Evolutionary conservation across 2,888 invertebrate species (phyloP).

Genomic region (Cheilosia grossa): DNA sequence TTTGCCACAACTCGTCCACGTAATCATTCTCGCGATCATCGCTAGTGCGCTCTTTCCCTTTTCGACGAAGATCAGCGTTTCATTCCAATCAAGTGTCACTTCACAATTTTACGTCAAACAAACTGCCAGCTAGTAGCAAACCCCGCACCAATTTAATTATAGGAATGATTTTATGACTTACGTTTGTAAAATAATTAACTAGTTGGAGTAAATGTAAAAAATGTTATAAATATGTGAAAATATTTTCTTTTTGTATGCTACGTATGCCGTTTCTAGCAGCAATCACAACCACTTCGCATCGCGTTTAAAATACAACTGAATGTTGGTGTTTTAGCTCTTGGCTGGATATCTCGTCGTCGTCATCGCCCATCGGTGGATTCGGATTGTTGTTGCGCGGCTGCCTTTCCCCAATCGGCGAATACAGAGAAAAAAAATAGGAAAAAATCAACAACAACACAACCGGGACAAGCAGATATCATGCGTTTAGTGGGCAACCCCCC

Average conservation of each 20-base stretch:
- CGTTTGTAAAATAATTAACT: constrained; percentile 63
- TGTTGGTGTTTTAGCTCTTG: constrained; percentile 56
- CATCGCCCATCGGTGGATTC: constrained; percentile 43
- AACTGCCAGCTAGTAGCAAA: constrained; percentile 18
- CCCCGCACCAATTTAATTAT: constrained; percentile 42
- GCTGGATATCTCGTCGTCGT: constrained; percentile 52
- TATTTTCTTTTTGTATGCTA: constrained; percentile 48
- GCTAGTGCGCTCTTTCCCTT: constrained; percentile 56
- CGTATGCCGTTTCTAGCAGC: constrained; percentile 68
- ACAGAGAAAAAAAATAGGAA: constrained; percentile 31
- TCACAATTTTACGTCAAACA: constrained; percentile 51
- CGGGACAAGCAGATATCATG: constrained; percentile 52
- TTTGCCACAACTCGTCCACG: constrained; percentile 47
- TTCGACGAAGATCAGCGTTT: constrained; percentile 28
- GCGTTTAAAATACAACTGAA: constrained; percentile 73
- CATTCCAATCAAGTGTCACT: constrained; percentile 60
- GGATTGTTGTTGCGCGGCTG: constrained; percentile 32
- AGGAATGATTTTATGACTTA: constrained; percentile 51
- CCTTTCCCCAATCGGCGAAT: constrained; percentile 63
- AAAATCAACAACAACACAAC: constrained; percentile 21
- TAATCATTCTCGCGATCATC: constrained; percentile 69
- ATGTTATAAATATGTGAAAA: constrained; percentile 52
- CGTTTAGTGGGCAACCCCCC: constrained; percentile 55
- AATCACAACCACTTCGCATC: constrained; percentile 74
- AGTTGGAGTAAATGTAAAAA: constrained; percentile 53